Conservation (phyloP, 2,888 invertebrate genomes). For the Vesta saturnalis region DNA sequence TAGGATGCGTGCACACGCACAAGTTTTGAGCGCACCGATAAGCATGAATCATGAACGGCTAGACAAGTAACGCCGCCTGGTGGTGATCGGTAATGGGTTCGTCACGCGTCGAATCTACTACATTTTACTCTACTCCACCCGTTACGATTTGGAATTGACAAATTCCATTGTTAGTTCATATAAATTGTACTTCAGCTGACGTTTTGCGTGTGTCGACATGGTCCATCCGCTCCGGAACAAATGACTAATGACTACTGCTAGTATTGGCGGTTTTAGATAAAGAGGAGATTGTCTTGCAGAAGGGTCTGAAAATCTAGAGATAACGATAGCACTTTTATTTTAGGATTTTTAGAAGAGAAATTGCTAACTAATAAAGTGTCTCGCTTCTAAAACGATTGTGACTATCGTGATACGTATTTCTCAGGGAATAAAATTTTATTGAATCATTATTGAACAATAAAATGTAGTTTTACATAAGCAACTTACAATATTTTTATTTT, state of each 20-base stretch:
- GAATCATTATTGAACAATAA: no score
- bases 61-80: slow-evolving; percentile 36
- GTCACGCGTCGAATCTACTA: slow-evolving; percentile 50
- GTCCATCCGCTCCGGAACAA: slow-evolving; percentile 57
- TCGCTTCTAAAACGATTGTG: slow-evolving; percentile 20
- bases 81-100: slow-evolving; percentile 45
- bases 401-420: slow-evolving; percentile 9
- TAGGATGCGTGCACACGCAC: slow-evolving; percentile 40
- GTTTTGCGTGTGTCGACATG: slow-evolving; percentile 58
- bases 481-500: no score
- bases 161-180: slow-evolving; percentile 58
- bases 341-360: slow-evolving; percentile 24
- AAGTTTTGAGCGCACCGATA: slow-evolving; percentile 40
- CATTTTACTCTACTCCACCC: slow-evolving; percentile 54
- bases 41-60: slow-evolving; percentile 49
- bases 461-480: no score
- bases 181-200: slow-evolving; percentile 57
- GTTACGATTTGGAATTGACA: slow-evolving; percentile 59
- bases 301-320: slow-evolving; percentile 10
- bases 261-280: slow-evolving; percentile 17
- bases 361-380: slow-evolving; percentile 24
- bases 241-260: slow-evolving; percentile 53
- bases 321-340: slow-evolving; percentile 22
- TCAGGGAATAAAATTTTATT: no score
- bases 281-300: slow-evolving; percentile 18